These are phyloP conservation scores for Nycticebus coucang DNA, from an alignment of 2,113 vertebrate genomes.

Conservation along the genomic window DNA sequence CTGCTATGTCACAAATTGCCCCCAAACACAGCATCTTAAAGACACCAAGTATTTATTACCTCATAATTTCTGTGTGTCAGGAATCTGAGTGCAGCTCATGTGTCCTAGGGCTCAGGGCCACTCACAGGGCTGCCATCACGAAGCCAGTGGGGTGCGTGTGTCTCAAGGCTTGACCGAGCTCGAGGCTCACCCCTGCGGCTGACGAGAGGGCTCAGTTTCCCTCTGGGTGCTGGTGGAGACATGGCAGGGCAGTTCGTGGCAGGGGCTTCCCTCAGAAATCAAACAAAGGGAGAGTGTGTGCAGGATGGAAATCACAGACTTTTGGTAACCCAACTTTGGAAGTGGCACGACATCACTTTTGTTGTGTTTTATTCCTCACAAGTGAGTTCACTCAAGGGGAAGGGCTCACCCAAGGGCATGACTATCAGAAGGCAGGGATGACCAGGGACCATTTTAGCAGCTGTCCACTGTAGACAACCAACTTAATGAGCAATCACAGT, in stretches of 20 bases:
- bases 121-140: not conserved
- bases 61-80: not conserved
- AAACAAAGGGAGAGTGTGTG: not conserved
- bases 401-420: not conserved
- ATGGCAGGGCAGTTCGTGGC: not conserved
- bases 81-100: not conserved
- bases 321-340: not conserved
- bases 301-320: not conserved
- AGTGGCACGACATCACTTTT: not conserved
- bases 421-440: not conserved
- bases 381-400: not conserved
- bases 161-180: not conserved
- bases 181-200: not conserved
- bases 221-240: not conserved
- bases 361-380: not conserved
- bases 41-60: not conserved
- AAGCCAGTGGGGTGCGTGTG: not conserved
- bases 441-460: not conserved
- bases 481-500: not conserved
- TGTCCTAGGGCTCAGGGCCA: not conserved
- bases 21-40: not conserved
- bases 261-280: not conserved
- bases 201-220: not conserved
- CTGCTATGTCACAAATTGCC: not conserved
- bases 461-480: not conserved